phyloP scores from a whole-genome alignment of 1,140 invertebrate species.

The Bacillus rossius region DNA sequence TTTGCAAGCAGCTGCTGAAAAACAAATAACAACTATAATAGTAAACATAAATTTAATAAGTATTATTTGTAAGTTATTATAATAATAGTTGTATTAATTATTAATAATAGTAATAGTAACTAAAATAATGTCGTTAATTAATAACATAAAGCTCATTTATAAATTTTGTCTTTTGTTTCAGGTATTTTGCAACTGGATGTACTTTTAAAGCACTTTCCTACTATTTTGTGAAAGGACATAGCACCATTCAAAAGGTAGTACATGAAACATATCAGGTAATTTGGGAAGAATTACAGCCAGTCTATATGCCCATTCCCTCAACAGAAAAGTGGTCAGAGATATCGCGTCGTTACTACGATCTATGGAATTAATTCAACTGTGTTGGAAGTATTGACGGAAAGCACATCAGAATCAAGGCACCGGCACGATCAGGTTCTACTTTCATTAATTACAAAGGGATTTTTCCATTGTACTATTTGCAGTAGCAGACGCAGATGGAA shows the following conservation, averaged over 20 bases:
- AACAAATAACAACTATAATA: too few species aligned
- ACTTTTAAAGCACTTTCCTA: constrained; percentile 23
- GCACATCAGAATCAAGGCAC: constrained; percentile 38
- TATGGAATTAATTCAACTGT: constrained; percentile 37
- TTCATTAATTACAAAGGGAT: constrained; percentile 41
- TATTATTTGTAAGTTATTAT: too few species aligned
- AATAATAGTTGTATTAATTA: too few species aligned
- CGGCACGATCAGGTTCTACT: constrained; percentile 33
- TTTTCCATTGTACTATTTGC: constrained; percentile 39
- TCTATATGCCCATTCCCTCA: constrained; percentile 22
- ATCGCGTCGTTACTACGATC: constrained; percentile 25
- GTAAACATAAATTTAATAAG: too few species aligned
- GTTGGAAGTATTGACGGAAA: constrained; percentile 42
- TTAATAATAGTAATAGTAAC: too few species aligned
- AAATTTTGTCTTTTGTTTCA: constrained; percentile 12
- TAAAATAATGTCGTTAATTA: too few species aligned
- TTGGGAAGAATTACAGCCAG: constrained; percentile 27
- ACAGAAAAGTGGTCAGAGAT: constrained; percentile 1
- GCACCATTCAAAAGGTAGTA: constrained; percentile 29
- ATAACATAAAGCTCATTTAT: too few species aligned
- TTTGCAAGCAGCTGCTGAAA: too few species aligned
- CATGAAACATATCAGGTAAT: constrained; percentile 29
- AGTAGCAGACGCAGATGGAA: constrained; percentile 38
- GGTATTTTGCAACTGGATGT: constrained; percentile 10
- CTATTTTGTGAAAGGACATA: constrained; percentile 30